Base-by-base conservation (phyloP, 2,888 invertebrate genomes). In the Andricus quercusramuli region DNA sequence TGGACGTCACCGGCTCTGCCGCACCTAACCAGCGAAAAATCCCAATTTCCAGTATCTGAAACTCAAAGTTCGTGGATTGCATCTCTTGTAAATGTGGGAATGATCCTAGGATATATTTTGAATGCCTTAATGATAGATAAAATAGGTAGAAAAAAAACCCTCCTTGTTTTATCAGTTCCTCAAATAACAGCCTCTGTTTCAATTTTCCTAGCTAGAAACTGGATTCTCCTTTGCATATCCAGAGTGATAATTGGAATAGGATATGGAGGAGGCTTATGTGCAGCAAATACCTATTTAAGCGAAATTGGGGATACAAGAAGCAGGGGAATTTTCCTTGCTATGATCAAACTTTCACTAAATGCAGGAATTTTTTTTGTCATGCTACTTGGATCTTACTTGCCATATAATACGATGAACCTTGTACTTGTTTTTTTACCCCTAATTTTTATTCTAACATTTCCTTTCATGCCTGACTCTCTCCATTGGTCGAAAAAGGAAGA, bases 391-490 rank as follows among this genome's bases (percentile, higher is more conserved):
- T 1, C 41, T 11, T 11, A 41, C 41, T 41, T 41, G 41, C 1
- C 41, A 41, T 41, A 41, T 41, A 41, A 41, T 41, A 41, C 41
- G 11, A 41, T 41, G 41, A 41, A 41, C 41, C 41, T 9, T 9
- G 41, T 41, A 0, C 41, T 41, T 11, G 11, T 41, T 9, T 6
- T 41, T 41, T 9, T 41, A 41, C 11, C 41, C 2, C 11, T 41
- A 9, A 94, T 95, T 2, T 94, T 95, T 87, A 93, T 95, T 20
- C 89, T 94, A 1, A 93, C 94, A 1, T 94, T 95, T 89, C 92
- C 94, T 68, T 94, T 94, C 64, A 94, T 95, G 93, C 96, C 96
- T 0, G 96, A 96, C 89, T 95, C 95, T 3, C 96, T 96, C 0
- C 94, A 95, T 86, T 95, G 93, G 87, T 93, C 88, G 93, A 95